Percentiles rank a stretch among this genome's conserved stretches.
Evolutionary conservation across 1,140 invertebrate species (phyloP).

Genomic region (Drosophila ironensis): DNA sequence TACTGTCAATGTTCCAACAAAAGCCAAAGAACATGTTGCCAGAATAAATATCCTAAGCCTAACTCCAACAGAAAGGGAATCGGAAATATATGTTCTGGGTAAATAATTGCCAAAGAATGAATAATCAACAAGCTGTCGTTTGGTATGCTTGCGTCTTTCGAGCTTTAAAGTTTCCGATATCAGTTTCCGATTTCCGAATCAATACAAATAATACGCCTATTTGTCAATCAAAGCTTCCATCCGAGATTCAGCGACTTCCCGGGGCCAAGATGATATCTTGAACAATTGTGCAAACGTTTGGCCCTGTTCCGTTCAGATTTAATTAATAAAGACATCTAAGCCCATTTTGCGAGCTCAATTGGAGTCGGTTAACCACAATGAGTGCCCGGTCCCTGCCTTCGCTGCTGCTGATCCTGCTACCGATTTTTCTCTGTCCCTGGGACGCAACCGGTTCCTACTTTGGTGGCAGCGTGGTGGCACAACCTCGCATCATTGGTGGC

Average conservation of each 20-base stretch:
- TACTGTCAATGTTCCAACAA: too few species aligned
- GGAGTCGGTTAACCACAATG: conserved; percentile 10
- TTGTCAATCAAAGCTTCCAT: too few species aligned
- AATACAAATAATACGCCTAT: too few species aligned
- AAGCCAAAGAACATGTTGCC: too few species aligned
- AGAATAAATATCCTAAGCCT: too few species aligned
- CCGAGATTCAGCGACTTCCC: background rate
- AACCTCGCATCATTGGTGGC: conserved; percentile 64
- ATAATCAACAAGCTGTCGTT: too few species aligned
- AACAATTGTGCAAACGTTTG: conserved; percentile 66
- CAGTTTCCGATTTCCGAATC: too few species aligned
- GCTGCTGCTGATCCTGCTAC: conserved; percentile 18
- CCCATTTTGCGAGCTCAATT: background rate
- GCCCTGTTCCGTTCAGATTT: conserved; percentile 10
- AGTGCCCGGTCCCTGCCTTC: conserved; percentile 12
- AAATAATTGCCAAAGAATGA: too few species aligned
- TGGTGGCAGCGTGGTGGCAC: background rate
- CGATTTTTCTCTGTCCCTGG: background rate
- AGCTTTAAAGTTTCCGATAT: too few species aligned
- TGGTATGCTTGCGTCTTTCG: too few species aligned
- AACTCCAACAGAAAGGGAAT: too few species aligned
- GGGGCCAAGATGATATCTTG: background rate
- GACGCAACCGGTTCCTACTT: background rate
- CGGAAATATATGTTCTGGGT: too few species aligned
- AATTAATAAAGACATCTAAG: background rate